Evolutionary conservation across 2,888 invertebrate species (phyloP), one percentile per base, ranked within the genome.

Genomic region (Antheraea assamensis): DNA sequence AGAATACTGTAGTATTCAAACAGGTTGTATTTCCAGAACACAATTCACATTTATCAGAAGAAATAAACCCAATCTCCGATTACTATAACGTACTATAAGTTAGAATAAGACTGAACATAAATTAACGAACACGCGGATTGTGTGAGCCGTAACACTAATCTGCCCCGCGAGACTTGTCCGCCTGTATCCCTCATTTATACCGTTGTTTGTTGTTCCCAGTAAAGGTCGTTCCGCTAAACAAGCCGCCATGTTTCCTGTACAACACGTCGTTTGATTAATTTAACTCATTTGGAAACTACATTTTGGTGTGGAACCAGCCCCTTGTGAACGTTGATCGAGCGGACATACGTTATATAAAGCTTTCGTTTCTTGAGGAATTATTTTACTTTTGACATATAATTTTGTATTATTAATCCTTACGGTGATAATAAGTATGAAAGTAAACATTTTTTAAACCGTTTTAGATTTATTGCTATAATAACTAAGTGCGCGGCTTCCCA

Each of bases 231-330:
- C 35, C 68, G 35, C n/a, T 35, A 31, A 68, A 35, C 68, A 35
- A 68, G 68, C 35, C 21, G 35, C 68, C 35, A 68, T 68, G 68
- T 68, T 58, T 68, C n/a, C 35, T 2, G n/a, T 27, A 64, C 31
- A 1, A 68, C 31, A 68, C 68, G 35, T n/a, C 68, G 68, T 68
- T 68, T 68, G 31, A 68, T 68, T 68, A 68, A 68, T 68, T 68
- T n/a, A 68, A 68, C 68, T 68, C 68, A 35, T 64, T 64, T 64
- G 17, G 58, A 64, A 64, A 64, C 30, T 64, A 17, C 61, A 30
- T 30, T 64, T 15, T 21, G 30, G 17, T 64, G 17, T 30, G 30
- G 21, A 64, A 64, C 58, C 10, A 15, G 30, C 61, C 61, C 47
- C 42, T 70, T 49, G 70, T 42, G 42, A 47, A 2, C 15, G 42